Evolutionary conservation across 2,113 vertebrate genomes (phyloP).

Genomic region (Peromyscus maniculatus): DNA sequence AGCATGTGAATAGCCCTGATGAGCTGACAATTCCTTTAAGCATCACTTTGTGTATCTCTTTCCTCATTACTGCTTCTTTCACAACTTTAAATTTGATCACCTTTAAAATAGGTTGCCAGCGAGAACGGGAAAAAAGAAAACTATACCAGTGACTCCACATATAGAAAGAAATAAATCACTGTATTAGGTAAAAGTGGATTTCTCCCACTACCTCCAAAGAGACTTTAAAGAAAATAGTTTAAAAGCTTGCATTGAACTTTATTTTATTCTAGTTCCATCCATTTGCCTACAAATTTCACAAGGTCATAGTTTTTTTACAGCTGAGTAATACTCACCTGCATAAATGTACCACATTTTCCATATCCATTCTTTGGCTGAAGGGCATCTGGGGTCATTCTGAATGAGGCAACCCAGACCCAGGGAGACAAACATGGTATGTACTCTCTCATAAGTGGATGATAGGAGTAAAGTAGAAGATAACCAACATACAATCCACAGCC

Average conservation of each 20-base stretch:
- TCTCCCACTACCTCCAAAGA: slow-evolving; percentile 61
- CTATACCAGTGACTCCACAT: slow-evolving; percentile 71
- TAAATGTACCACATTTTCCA: not conserved
- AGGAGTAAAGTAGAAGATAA: not conserved
- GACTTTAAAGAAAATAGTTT: slow-evolving; percentile 32
- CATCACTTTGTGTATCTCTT: slow-evolving; percentile 85
- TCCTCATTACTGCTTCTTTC: slow-evolving; percentile 85
- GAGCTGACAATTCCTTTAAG: slow-evolving; percentile 85
- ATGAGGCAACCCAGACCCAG: not conserved
- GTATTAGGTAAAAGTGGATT: slow-evolving; percentile 72
- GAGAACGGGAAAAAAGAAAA: slow-evolving; percentile 81
- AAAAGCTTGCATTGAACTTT: slow-evolving; percentile 37
- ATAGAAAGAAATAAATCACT: slow-evolving; percentile 78
- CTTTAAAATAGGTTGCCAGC: slow-evolving; percentile 83
- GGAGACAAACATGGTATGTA: not conserved
- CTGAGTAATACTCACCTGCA: not conserved
- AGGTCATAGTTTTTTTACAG: not conserved
- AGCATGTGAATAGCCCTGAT: slow-evolving; percentile 82
- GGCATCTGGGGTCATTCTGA: not conserved
- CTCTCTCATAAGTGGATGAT: not conserved
- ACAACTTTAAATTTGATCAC: slow-evolving; percentile 39
- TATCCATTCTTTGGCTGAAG: not conserved
- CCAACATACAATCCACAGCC: not conserved
- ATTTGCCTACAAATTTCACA: not conserved
- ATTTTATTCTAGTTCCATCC: not conserved